These are phyloP conservation scores for Lordiphosa clarofinis DNA, from an alignment of 1,140 invertebrate species.

Conservation along the genomic window DNA sequence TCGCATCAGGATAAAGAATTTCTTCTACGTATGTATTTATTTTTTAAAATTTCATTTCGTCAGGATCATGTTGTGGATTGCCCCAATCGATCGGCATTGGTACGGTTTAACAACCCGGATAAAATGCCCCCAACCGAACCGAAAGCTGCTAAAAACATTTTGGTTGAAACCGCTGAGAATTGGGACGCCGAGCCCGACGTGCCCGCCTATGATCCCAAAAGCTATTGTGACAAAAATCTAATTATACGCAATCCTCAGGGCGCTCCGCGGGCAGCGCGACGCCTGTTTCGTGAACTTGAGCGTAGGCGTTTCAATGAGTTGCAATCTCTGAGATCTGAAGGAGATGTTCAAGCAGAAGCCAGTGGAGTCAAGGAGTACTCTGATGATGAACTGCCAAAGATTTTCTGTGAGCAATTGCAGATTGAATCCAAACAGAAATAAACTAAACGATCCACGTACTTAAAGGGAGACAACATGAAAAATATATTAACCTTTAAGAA, in stretches of 20 bases:
- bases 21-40: neutral
- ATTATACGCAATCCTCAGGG: constrained; percentile 26
- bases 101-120: constrained; percentile 10
- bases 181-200: constrained; percentile 43
- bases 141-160: neutral
- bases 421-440: too few relatives aligned
- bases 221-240: constrained; percentile 9
- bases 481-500: too few relatives aligned
- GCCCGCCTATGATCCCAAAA: constrained; percentile 30
- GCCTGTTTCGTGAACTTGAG: constrained; percentile 23
- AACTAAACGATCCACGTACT: too few relatives aligned
- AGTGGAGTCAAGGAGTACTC: too few relatives aligned
- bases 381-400: too few relatives aligned
- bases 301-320: constrained; percentile 15
- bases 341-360: neutral
- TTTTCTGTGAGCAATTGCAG: too few relatives aligned
- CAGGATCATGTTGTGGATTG: constrained; percentile 24
- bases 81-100: neutral
- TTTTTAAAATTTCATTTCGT: neutral
- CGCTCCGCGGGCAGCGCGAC: neutral
- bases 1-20: neutral
- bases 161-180: constrained; percentile 17
- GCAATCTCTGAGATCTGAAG: too few relatives aligned
- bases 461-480: too few relatives aligned
- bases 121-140: neutral